Percentiles rank a stretch among this genome's conserved stretches.
Evolutionary conservation across 2,113 vertebrate species (phyloP).

Genomic region (Ardeotis arabs): DNA sequence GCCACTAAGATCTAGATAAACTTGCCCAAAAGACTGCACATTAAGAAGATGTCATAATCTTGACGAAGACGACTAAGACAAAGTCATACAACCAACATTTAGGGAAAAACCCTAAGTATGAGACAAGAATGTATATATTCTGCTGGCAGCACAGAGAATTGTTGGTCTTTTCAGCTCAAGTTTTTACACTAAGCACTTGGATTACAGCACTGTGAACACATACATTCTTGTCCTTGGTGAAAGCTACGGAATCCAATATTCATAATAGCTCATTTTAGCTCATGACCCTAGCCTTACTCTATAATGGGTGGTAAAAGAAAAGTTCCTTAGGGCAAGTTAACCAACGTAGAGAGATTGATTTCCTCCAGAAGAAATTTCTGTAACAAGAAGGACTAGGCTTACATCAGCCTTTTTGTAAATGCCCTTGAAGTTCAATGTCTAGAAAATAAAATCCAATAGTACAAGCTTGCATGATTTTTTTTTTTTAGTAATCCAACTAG

Average conservation of each 20-base stretch:
- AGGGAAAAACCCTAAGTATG: background rate
- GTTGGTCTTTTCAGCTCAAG: background rate
- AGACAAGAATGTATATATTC: background rate
- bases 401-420: background rate
- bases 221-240: background rate
- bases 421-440: background rate
- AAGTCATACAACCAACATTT: background rate
- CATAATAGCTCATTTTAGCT: background rate
- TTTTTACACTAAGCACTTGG: background rate
- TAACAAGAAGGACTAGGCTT: background rate
- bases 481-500: background rate
- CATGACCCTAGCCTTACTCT: background rate
- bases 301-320: background rate
- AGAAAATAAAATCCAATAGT: background rate
- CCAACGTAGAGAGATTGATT: background rate
- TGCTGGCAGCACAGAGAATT: background rate
- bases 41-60: background rate
- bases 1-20: background rate
- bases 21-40: accelerated
- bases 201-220: background rate
- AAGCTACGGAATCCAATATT: background rate
- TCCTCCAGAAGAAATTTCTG: background rate
- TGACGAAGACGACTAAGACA: background rate
- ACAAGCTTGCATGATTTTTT: accelerated
- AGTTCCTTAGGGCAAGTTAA: background rate